These are phyloP conservation scores for Lophotis ruficrista DNA, from an alignment of 2,113 vertebrate genomes.

Conservation along the genomic window DNA sequence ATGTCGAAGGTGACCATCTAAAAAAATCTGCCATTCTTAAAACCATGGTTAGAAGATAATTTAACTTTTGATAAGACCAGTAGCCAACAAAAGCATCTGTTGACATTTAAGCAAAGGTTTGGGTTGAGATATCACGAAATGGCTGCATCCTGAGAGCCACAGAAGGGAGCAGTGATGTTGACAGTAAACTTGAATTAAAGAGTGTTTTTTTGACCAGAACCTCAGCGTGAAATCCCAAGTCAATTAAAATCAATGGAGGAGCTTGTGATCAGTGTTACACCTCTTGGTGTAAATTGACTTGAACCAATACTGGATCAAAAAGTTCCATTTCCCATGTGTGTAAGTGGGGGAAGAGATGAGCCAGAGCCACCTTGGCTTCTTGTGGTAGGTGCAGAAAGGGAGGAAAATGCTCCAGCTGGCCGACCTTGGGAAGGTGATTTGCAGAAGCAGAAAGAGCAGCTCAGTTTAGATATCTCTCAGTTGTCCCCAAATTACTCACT, in stretches of 20 bases:
- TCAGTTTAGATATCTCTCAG: not conserved
- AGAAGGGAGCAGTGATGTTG: not conserved
- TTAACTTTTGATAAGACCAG: not conserved
- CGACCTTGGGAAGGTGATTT: not conserved
- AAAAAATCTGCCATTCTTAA: not conserved
- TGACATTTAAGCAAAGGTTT: not conserved
- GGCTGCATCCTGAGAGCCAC: not conserved
- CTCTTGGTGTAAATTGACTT: not conserved
- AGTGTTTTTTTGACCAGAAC: not conserved
- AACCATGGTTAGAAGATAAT: not conserved
- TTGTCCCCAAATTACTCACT: not conserved
- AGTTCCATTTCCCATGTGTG: not conserved
- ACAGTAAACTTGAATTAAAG: not conserved
- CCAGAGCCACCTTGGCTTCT: not conserved
- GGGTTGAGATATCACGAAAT: not conserved
- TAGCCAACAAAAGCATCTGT: not conserved
- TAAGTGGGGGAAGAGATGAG: not conserved
- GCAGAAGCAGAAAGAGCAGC: not conserved
- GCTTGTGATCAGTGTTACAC: not conserved
- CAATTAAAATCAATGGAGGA: accelerated
- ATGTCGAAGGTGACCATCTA: not conserved
- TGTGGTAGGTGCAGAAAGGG: accelerated
- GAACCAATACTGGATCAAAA: not conserved
- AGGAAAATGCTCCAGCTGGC: not conserved
- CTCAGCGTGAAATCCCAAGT: not conserved